phyloP scores from a whole-genome alignment of 2,113 vertebrate genomes.

The Mus spicilegus region DNA sequence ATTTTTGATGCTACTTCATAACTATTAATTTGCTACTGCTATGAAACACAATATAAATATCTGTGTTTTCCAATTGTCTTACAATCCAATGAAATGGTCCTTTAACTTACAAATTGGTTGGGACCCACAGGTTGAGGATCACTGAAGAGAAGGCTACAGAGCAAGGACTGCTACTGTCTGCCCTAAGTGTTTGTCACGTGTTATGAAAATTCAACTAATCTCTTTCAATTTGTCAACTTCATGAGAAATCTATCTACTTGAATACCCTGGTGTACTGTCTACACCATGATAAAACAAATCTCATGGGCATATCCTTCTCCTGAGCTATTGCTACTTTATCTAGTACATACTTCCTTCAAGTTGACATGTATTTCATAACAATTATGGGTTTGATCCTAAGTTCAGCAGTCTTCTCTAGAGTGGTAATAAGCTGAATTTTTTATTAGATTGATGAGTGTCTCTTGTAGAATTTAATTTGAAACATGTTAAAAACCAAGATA shows the following conservation, averaged over 20 bases:
- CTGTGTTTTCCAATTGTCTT: background rate
- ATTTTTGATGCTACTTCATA: background rate
- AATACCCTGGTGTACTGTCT: background rate
- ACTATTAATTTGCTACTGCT: background rate
- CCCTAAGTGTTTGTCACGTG: background rate
- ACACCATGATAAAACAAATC: background rate
- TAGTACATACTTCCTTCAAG: background rate
- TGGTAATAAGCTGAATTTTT: background rate
- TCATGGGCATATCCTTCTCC: background rate
- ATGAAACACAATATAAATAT: background rate
- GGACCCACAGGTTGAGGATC: background rate
- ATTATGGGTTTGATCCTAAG: background rate
- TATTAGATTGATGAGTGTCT: background rate
- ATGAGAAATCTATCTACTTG: background rate
- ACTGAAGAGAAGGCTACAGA: background rate
- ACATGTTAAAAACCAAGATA: background rate
- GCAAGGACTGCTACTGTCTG: background rate
- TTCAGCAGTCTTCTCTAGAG: background rate
- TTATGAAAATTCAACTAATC: background rate
- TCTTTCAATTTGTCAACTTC: background rate
- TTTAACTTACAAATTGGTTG: background rate
- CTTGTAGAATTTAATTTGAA: conserved; percentile 31
- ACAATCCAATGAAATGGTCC: background rate
- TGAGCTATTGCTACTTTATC: background rate
- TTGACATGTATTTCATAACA: background rate